Conservation (phyloP, 2,888 invertebrate genomes). For the Sarcophaga rosellei region DNA sequence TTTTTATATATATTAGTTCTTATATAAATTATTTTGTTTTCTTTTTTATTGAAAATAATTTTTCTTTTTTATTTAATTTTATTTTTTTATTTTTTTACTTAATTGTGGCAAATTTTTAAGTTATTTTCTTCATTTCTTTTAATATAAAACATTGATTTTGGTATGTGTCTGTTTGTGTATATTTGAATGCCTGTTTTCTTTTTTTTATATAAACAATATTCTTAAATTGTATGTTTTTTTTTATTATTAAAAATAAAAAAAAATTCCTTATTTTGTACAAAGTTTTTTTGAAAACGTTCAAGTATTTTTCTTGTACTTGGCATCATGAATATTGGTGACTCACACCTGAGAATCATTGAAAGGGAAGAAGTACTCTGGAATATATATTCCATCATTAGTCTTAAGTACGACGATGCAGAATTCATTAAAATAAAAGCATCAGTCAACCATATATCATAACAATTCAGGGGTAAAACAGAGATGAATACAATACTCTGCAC, state of each 20-base stretch:
- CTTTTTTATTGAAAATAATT: constrained; percentile 12
- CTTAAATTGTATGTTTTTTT: neutral
- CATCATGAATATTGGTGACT: constrained; percentile 6
- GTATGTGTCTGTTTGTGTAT: neutral
- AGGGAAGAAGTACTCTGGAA: too few relatives aligned
- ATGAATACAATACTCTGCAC: too few relatives aligned
- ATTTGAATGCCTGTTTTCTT: neutral
- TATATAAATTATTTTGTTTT: neutral
- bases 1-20: neutral
- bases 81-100: neutral
- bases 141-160: constrained; percentile 24
- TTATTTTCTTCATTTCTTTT: constrained; percentile 6
- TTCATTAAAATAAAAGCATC: too few relatives aligned
- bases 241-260: neutral
- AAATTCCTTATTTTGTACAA: too few relatives aligned
- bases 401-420: too few relatives aligned
- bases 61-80: neutral
- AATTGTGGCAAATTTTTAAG: constrained; percentile 24
- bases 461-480: too few relatives aligned
- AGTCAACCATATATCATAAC: too few relatives aligned
- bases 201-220: neutral
- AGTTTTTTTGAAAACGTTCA: neutral
- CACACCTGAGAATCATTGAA: too few relatives aligned
- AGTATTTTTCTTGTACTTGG: constrained; percentile 10
- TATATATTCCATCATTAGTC: too few relatives aligned